Base-by-base conservation (phyloP, 1,140 invertebrate species). In the Drosophila guanche region DNA sequence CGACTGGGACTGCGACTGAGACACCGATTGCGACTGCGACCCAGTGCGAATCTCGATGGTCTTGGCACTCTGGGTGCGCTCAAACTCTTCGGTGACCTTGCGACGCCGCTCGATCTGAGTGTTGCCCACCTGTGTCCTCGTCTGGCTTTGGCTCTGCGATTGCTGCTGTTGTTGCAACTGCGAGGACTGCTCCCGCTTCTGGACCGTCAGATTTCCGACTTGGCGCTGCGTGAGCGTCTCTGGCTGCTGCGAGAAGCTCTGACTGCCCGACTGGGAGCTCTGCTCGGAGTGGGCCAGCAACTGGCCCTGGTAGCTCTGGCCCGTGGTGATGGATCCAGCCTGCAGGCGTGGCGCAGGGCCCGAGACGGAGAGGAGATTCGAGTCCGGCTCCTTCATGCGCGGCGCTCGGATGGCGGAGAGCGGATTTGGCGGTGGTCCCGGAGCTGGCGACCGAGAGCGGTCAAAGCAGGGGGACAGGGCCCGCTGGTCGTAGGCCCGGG, bases 21-120 rank as follows among this genome's bases (percentile, higher is more conserved):
- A 48, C 22, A 23, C 16, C 16, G 20, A 37, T 20, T 61, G 68
- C 2, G 47, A 37, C 29, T 80, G 72, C 1, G 72, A 68, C 0
- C 83, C 85, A 0, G 85, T 90, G 23, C 92, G 92, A 23, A 94
- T 94, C 90, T 94, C 93, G 51, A 94, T 92, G 40, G 93, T 92
- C 90, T 93, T 93, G 53, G 94, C 93, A 29, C 93, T 94, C 80
- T 94, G 93, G 20, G 92, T 92, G 37, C 92, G 92, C 90, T 94
- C 94, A 74, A 92, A 94, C 84, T 95, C 94, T 91, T 95, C 94
- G 70, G 92, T 94, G 4, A 94, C 93, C 75, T 93, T 93, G 81
- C 92, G 93, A n/a, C 93, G 93, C 7, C 93, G 92, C 71, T 94
- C 93, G 27, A 94, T 92, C 53, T 93, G 93, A 5, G 92, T 93